Evolutionary conservation across 2,113 vertebrate genomes (phyloP).

Genomic region (Melanerpes aurifrons): DNA sequence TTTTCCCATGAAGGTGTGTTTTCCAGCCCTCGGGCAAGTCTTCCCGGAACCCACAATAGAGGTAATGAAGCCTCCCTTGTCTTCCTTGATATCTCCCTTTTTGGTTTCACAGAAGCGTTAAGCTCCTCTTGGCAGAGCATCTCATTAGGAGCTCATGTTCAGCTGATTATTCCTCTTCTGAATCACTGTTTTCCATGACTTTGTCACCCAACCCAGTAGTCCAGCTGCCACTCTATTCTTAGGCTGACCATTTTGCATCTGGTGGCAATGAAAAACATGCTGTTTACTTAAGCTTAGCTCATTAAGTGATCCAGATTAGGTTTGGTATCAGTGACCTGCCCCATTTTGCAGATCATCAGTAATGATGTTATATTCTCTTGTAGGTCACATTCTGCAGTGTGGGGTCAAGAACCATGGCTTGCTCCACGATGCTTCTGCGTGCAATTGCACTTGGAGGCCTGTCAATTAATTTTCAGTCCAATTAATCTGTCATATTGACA

Average conservation of each 20-base stretch:
- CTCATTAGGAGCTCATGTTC: constrained; percentile 26
- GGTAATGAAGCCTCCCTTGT: neutral
- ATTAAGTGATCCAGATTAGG: constrained; percentile 8
- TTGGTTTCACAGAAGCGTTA: neutral
- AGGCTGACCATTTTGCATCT: neutral
- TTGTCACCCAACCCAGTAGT: neutral
- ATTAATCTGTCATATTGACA: neutral
- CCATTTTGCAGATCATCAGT: neutral
- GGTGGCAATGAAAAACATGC: neutral
- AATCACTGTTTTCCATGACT: neutral
- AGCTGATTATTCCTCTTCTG: constrained; percentile 40
- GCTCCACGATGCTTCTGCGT: neutral
- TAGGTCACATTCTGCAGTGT: neutral
- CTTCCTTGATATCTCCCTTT: neutral
- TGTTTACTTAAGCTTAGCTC: constrained; percentile 50
- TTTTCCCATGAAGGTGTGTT: neutral
- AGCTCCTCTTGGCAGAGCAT: neutral
- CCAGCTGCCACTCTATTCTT: constrained; percentile 32
- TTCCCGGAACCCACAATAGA: neutral
- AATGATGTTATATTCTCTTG: neutral
- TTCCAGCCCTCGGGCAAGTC: neutral
- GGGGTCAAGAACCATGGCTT: neutral
- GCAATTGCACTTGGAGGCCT: neutral
- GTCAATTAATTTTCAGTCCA: neutral
- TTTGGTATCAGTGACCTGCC: neutral